Percentiles rank a stretch among this genome's conserved stretches.
Conservation (phyloP, 2,888 invertebrate genomes). For the Thereva unica region DNA sequence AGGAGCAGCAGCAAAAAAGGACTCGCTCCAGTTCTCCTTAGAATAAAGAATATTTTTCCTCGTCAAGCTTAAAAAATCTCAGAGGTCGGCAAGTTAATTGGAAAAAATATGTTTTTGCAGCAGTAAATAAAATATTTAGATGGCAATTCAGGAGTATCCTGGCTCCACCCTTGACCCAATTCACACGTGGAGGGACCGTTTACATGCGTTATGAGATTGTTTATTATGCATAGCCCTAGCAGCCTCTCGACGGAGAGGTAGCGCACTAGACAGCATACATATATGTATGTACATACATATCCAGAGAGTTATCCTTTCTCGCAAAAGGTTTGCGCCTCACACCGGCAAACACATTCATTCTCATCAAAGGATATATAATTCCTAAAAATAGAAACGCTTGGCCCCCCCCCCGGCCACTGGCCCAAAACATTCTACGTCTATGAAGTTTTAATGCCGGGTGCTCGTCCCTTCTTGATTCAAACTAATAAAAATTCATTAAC, state of each 20-base stretch:
- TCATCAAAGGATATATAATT: conserved; percentile 25
- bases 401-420: no score
- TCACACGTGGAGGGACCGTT: conserved; percentile 23
- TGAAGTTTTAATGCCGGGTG: conserved; percentile 6
- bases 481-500: no score
- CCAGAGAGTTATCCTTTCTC: conserved; percentile 16
- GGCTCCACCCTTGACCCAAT: conserved; percentile 13
- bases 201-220: conserved; percentile 28
- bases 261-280: no score
- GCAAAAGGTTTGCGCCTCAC: conserved; percentile 22
- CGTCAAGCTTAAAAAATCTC: no score
- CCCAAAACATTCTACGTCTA: conserved; percentile 3
- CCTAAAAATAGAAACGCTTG: conserved; percentile 26
- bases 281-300: not conserved
- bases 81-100: no score
- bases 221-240: conserved; percentile 27
- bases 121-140: conserved; percentile 30
- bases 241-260: not conserved
- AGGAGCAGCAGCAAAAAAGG: no score
- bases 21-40: no score
- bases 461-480: no score
- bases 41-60: no score
- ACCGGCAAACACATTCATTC: conserved; percentile 22
- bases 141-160: conserved; percentile 11
- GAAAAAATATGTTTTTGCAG: conserved; percentile 15